Conservation (phyloP, 2,797 vertebrate genomes). For the Choloepus didactylus region DNA sequence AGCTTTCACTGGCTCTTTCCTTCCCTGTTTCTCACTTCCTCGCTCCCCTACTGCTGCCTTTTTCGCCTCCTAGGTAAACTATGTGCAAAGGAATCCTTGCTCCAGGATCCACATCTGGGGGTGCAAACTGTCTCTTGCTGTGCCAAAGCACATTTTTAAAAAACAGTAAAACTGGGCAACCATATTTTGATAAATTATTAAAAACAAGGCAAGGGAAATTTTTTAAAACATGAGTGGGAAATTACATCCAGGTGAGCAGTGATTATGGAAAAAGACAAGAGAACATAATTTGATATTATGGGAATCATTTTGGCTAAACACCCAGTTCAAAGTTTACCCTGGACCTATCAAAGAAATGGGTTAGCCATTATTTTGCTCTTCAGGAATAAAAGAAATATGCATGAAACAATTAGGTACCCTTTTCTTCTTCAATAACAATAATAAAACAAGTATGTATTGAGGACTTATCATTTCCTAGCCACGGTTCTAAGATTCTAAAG, state of each 20-base stretch:
- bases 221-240: background rate
- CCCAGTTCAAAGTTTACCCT: background rate
- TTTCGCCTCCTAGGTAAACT: background rate
- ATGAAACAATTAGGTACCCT: background rate
- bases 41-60: background rate
- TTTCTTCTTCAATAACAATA: background rate
- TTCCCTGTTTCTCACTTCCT: background rate
- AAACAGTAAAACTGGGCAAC: background rate
- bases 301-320: background rate
- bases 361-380: background rate
- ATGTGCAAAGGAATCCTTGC: background rate
- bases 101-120: background rate
- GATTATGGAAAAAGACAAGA: background rate
- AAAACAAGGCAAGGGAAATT: background rate
- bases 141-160: background rate
- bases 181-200: constrained; percentile 20
- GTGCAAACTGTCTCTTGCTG: background rate
- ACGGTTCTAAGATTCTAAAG: background rate
- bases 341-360: background rate
- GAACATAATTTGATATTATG: background rate
- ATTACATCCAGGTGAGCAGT: background rate
- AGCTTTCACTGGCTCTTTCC: background rate
- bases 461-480: background rate
- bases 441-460: background rate
- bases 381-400: background rate